Conservation (phyloP, 2,888 invertebrate genomes). For the Leptothorax acervorum region DNA sequence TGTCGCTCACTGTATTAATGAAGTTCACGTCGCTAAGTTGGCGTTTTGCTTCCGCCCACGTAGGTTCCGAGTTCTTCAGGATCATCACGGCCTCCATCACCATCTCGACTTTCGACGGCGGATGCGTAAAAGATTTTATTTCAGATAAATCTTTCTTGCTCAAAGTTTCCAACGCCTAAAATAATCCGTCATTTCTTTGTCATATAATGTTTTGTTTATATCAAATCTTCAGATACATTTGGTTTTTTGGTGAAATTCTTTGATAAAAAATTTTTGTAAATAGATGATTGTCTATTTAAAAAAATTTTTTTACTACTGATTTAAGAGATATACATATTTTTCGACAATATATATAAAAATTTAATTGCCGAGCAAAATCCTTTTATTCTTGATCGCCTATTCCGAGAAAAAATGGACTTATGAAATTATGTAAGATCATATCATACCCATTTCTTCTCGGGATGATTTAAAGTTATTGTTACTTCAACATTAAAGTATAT, state of each 20-base stretch:
- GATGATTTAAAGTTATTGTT: background rate
- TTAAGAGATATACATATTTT: background rate
- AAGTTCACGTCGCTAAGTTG: too few species aligned
- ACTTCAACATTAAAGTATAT: background rate
- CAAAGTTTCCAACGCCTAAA: conserved; percentile 90
- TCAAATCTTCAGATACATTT: background rate
- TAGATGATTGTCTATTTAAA: conserved; percentile 78
- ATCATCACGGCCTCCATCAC: too few species aligned
- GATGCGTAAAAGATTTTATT: too few species aligned
- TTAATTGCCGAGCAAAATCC: background rate
- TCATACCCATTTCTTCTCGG: too few species aligned
- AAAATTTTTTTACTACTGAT: background rate
- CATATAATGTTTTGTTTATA: background rate
- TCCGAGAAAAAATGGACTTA: too few species aligned
- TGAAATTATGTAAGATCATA: too few species aligned
- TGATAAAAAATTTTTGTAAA: background rate
- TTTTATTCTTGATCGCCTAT: conserved; percentile 10
- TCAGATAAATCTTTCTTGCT: too few species aligned
- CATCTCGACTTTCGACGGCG: too few species aligned
- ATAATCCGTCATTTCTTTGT: background rate
- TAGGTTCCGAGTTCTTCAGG: too few species aligned
- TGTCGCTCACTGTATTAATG: too few species aligned
- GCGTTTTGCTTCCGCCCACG: too few species aligned
- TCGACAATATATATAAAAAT: conserved; percentile 87
- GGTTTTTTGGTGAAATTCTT: background rate